These are phyloP conservation scores for Lucilia sericata DNA, from an alignment of 1,140 invertebrate species.

Conservation along the genomic window DNA sequence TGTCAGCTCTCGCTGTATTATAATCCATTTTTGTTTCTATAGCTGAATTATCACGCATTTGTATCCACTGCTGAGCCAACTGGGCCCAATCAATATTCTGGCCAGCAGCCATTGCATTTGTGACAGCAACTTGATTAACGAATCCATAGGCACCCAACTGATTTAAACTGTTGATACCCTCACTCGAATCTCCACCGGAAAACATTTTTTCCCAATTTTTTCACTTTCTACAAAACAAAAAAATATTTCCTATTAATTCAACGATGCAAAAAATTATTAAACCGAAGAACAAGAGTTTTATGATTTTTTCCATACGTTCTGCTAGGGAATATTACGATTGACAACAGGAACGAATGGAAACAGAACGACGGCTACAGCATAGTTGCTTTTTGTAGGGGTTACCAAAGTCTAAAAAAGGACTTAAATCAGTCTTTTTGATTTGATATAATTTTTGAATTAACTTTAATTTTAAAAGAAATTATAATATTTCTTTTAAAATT, in stretches of 20 bases:
- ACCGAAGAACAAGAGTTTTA: too few relatives aligned
- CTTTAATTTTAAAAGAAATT: too few relatives aligned
- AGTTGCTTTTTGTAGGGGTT: too few relatives aligned
- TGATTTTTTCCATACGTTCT: too few relatives aligned
- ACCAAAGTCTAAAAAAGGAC: too few relatives aligned
- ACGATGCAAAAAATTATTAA: background rate
- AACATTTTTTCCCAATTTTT: constrained; percentile 52
- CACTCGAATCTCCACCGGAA: constrained; percentile 57
- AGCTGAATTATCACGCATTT: constrained; percentile 84
- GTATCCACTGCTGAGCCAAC: constrained; percentile 97
- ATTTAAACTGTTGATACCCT: constrained; percentile 69
- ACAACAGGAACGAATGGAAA: too few relatives aligned
- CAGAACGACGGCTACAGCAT: too few relatives aligned
- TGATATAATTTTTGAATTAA: too few relatives aligned
- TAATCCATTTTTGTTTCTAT: background rate
- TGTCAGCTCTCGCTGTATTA: background rate
- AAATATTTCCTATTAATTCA: background rate
- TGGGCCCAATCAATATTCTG: constrained; percentile 90
- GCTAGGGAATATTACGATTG: too few relatives aligned
- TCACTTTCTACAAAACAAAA: background rate
- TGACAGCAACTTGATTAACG: constrained; percentile 68
- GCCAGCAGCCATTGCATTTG: constrained; percentile 70
- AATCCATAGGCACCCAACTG: constrained; percentile 70
- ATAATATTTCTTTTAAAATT: too few relatives aligned
- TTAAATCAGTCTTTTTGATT: too few relatives aligned